Conservation (phyloP, 1,140 invertebrate species). For the Stenopsyche tienmushanensis region DNA sequence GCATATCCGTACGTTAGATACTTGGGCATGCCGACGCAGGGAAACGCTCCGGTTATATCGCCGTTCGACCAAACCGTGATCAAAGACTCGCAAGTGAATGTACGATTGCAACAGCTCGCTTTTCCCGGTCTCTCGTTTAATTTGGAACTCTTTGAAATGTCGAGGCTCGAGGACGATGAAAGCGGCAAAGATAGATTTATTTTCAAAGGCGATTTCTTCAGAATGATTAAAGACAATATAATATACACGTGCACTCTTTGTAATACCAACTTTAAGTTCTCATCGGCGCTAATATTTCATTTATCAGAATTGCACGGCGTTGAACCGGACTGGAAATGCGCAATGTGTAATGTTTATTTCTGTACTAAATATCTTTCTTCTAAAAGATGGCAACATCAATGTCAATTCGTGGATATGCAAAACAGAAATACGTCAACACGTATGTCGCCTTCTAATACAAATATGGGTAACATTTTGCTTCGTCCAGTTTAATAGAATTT, state of each 20-base stretch:
- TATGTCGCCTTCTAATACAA: too few relatives aligned
- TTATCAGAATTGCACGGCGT: background rate
- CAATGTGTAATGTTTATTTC: background rate
- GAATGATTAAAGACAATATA: background rate
- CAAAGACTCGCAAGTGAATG: background rate
- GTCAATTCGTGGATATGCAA: background rate
- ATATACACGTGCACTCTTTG: slow-evolving; percentile 8
- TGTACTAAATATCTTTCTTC: background rate
- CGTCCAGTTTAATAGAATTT: too few relatives aligned
- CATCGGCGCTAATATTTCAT: background rate
- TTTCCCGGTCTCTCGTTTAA: slow-evolving; percentile 5
- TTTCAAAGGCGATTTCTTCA: background rate
- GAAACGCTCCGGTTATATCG: background rate
- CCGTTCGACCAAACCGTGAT: background rate
- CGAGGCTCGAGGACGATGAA: too few relatives aligned
- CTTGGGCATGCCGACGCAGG: background rate
- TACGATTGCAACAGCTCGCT: slow-evolving; percentile 7
- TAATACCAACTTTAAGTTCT: background rate
- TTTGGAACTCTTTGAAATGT: background rate
- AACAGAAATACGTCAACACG: too few relatives aligned
- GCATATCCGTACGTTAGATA: slow-evolving; percentile 13
- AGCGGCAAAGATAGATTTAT: too few relatives aligned
- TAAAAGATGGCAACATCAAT: slow-evolving; percentile 5
- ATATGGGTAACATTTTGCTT: too few relatives aligned
- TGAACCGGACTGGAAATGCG: slow-evolving; percentile 7